A percentile compares a stretch with the other conserved stretches of the same genome.
These are phyloP conservation scores for Lepetodrilus schrolli DNA, from an alignment of 2,888 invertebrate genomes.

Conservation along the genomic window DNA sequence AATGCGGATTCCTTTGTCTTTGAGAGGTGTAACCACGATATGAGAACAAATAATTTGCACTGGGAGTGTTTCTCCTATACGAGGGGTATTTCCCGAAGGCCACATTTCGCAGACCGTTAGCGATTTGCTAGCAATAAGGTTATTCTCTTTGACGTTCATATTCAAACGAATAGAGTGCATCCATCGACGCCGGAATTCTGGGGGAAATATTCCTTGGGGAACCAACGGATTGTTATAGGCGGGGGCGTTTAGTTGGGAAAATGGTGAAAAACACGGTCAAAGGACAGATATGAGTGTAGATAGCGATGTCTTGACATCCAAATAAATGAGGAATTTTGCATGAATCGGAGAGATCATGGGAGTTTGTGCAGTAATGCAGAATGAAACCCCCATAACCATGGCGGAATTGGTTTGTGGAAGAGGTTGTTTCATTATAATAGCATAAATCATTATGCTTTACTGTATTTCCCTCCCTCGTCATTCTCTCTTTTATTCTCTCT, in stretches of 20 bases:
- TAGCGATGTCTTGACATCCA: not conserved
- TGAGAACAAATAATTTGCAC: not conserved
- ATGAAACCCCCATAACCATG: no score
- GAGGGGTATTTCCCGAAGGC: not conserved
- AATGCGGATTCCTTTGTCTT: slow-evolving; percentile 22
- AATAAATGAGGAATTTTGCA: no score
- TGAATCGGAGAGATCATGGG: no score
- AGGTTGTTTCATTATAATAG: no score
- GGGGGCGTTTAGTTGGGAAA: not conserved
- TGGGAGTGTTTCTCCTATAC: not conserved
- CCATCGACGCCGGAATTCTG: slow-evolving; percentile 8
- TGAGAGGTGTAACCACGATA: not conserved
- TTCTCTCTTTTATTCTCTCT: no score
- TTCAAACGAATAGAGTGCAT: not conserved
- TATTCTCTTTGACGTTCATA: not conserved
- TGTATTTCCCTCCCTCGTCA: no score
- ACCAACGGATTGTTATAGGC: not conserved
- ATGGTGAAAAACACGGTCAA: not conserved
- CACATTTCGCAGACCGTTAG: not conserved
- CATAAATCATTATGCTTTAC: no score
- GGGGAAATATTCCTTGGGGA: slow-evolving; percentile 14
- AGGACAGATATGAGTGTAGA: not conserved
- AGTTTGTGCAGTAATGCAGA: no score
- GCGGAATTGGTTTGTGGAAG: no score
- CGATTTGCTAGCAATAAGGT: slow-evolving; percentile 1